Base-by-base conservation (phyloP, 2,113 vertebrate species). In the Tetraodon nigroviridis region DNA sequence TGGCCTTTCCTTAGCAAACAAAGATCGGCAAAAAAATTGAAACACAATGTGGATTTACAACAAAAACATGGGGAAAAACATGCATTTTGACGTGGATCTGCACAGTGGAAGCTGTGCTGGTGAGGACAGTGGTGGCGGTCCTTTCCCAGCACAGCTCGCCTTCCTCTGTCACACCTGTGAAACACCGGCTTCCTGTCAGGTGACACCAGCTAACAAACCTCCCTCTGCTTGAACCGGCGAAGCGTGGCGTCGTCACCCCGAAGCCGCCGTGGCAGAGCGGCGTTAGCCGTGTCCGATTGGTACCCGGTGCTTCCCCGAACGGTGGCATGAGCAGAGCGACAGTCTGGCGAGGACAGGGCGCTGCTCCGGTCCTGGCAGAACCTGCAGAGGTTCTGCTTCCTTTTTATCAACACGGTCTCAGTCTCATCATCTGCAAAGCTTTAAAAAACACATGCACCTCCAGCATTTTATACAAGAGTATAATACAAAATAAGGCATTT, bases 401-500 rank as follows among this genome's bases (percentile, higher is more conserved):
- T 71, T 71, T 46, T 45, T 16, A 17, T 46, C 79, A 59, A 67
- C 62, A 79, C 72, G 55, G 11, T 76, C 71, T 85, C 82, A 74
- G 65, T 89, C 85, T 86, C 79, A 81, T 79, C 64, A 62, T 80
- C 78, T 92, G 93, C 93, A 94, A 93, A 95, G 93, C 92, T 93
- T 82, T 76, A 89, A 95, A 88, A 95, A 95, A 93, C 91, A 76
- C 95, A 98, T 98, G 97, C 97, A 97, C 92, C 94, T 95, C 94
- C 96, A 96, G 94, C 95, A 98, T 95, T 82, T 94, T 95, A 96
- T 95, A 97, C 93, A 88, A 95, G 94, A 96, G 90, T 99, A 98
- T 95, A 90, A 98, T 98, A 99, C 95, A 99, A 99, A 98, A 96
- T 99, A 99, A 99, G 97, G 97, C 96, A 99, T 99, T 98, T 99